Evolutionary conservation across 2,113 vertebrate genomes (phyloP), one percentile per base, ranked within the genome.

Genomic region (Arizona elegans): DNA sequence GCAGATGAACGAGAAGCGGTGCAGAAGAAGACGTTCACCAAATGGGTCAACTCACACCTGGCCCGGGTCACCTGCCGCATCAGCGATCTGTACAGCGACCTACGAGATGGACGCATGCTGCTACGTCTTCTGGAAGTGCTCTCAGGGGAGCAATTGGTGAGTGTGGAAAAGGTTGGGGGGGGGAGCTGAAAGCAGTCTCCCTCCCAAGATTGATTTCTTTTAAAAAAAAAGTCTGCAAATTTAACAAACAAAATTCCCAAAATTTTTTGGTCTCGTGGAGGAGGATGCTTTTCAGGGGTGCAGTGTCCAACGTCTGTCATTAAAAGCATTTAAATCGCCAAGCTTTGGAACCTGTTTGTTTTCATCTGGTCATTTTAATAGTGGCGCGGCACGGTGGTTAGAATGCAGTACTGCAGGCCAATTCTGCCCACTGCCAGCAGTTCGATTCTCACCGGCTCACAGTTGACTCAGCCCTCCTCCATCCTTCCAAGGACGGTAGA

Each of bases 41-140:
- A 99, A 97, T 99, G 99, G 99, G 99, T 99, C 91, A 99, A 99
- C 97, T 99, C 99, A 15, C 99, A 99, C 97, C 97, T 99, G 95
- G 98, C 98, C 88, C 97, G 99, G 9, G 98, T 99, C 91, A 99
- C 98, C 0, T 98, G 98, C 97, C 98, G 99, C 87, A 99, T 99
- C 81, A 98, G 98, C 17, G 99, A 99, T 97, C 97, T 99, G 93
- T 99, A 99, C 97, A 98, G 98, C 0, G 98, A 99, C 97, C 98
- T 99, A 92, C 98, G 99, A 2, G 99, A 99, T 92, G 99, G 99
- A 24, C 98, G 98, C 58, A 99, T 99, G 98, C 97, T 99, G 54
- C 98, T 99, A 93, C 98, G 98, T 81, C 97, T 99, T 75, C 97
- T 99, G 70, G 99, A 99, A 96, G 98, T 99, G 92, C 98, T 99